These are phyloP conservation scores for Coptodon bakossiorum DNA, from an alignment of 2,113 vertebrate genomes.

Conservation along the genomic window DNA sequence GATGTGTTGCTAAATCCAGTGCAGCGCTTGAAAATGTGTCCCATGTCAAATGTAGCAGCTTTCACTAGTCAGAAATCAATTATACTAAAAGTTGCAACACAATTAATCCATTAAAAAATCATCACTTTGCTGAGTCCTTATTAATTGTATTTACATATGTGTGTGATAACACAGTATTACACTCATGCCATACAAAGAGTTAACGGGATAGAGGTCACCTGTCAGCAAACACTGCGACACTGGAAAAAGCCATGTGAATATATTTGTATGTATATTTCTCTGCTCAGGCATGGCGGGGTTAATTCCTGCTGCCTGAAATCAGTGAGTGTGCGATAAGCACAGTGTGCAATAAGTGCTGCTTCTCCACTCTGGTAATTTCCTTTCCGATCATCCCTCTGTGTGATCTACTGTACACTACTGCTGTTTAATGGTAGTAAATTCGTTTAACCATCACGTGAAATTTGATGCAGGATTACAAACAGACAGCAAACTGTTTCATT, in stretches of 20 bases:
- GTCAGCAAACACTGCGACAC: background rate
- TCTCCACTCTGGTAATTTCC: background rate
- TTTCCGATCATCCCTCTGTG: background rate
- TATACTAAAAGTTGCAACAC: background rate
- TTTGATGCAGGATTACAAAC: background rate
- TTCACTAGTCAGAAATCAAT: background rate
- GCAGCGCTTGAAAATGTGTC: background rate
- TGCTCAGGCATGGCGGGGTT: background rate
- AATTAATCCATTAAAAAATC: background rate
- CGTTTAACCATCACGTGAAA: background rate
- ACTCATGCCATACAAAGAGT: background rate
- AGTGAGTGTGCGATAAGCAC: background rate
- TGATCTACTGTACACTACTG: background rate
- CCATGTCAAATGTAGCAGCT: background rate
- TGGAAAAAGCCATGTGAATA: background rate
- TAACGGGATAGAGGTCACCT: background rate
- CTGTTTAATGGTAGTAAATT: background rate
- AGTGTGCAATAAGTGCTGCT: background rate
- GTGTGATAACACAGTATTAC: background rate
- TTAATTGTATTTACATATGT: background rate
- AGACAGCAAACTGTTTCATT: background rate
- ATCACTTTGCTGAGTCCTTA: background rate
- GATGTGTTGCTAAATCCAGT: background rate
- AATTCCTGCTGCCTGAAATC: slow-evolving; percentile 4
- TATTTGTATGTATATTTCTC: background rate